These are phyloP conservation scores for Anguilla anguilla DNA, from an alignment of 2,797 vertebrate species.

Conservation along the genomic window DNA sequence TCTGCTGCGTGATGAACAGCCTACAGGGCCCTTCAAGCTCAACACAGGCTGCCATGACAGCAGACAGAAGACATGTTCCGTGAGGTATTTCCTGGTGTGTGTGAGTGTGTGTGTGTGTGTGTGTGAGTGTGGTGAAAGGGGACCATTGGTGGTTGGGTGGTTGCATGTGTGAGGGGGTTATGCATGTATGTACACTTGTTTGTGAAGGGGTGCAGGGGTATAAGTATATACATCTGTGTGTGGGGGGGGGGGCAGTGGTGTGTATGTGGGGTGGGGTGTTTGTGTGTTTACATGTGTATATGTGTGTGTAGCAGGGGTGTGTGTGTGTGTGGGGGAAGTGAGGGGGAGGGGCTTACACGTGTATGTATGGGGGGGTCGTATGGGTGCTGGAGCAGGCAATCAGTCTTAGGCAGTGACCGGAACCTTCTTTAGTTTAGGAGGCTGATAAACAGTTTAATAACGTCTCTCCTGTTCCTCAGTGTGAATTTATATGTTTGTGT, in stretches of 20 bases:
- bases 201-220: too few relatives aligned
- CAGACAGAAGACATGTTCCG: slow-evolving; percentile 41
- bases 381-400: neutral
- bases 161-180: too few relatives aligned
- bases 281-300: neutral
- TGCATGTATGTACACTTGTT: too few relatives aligned
- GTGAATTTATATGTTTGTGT: slow-evolving; percentile 7
- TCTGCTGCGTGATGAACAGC: neutral
- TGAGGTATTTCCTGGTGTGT: slow-evolving; percentile 49
- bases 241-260: slow-evolving; percentile 1
- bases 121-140: too few relatives aligned
- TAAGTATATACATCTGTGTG: slow-evolving; percentile 25
- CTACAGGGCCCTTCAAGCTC: neutral
- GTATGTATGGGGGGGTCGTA: neutral
- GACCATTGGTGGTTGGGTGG: too few relatives aligned
- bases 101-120: neutral
- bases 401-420: neutral
- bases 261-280: slow-evolving; percentile 22
- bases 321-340: neutral
- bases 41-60: neutral
- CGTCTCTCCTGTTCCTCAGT: neutral
- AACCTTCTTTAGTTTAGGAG: slow-evolving; percentile 13
- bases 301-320: neutral
- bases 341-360: neutral
- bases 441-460: slow-evolving; percentile 6